phyloP scores from a whole-genome alignment of 2,113 vertebrate species.

The Okapia johnstoni region DNA sequence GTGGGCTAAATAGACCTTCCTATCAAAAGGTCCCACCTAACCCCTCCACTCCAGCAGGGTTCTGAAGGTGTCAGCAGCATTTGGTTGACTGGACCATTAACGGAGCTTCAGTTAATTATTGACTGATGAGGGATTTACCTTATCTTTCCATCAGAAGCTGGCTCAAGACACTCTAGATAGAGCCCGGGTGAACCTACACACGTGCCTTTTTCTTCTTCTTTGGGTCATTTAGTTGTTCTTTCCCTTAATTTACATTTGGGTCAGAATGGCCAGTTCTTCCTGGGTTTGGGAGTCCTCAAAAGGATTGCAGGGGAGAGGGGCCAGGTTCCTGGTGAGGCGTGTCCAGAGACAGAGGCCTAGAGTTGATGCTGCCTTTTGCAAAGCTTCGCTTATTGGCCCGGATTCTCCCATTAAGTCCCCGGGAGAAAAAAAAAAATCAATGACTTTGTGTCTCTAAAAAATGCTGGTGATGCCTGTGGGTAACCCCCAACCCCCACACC shows the following conservation, averaged over 20 bases:
- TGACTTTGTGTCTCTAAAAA: slow-evolving; percentile 68
- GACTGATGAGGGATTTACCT: slow-evolving; percentile 77
- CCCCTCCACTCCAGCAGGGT: background rate
- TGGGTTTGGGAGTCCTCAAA: background rate
- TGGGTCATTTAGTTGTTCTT: slow-evolving; percentile 7
- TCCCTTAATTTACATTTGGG: background rate
- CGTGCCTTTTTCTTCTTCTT: slow-evolving; percentile 49
- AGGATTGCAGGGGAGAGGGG: background rate
- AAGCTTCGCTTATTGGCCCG: background rate
- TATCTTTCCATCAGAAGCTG: slow-evolving; percentile 78
- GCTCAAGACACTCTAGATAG: slow-evolving; percentile 74
- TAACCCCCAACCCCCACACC: slow-evolving; percentile 57
- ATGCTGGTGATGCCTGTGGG: slow-evolving; percentile 50
- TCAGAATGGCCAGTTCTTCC: background rate
- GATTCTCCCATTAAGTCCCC: background rate
- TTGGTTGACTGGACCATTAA: slow-evolving; percentile 63
- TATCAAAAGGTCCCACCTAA: background rate
- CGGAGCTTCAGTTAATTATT: slow-evolving; percentile 79
- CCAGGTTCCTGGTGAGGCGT: background rate
- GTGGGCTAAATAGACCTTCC: background rate
- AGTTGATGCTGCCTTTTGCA: background rate
- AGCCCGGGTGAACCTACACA: slow-evolving; percentile 68
- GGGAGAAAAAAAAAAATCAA: background rate
- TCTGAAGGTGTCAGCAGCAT: slow-evolving; percentile 40
- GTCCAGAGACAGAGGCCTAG: background rate